Conservation (phyloP, 2,113 vertebrate genomes). For the Elephantulus edwardii region DNA sequence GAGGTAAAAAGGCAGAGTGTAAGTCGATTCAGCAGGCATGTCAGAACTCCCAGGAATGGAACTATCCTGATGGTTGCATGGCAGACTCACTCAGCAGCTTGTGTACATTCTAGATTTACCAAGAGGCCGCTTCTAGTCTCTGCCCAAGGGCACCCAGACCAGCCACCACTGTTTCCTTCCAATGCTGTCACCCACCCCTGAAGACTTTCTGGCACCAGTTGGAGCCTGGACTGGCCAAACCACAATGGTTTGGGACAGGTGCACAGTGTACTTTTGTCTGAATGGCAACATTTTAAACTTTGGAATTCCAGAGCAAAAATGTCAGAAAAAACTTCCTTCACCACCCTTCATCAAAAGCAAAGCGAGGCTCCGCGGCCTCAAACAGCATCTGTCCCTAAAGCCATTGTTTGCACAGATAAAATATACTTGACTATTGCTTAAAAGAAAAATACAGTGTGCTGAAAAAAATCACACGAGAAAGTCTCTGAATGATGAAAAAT, state of each 20-base stretch:
- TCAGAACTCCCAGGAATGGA: background rate
- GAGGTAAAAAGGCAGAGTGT: background rate
- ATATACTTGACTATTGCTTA: constrained; percentile 19
- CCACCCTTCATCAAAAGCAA: background rate
- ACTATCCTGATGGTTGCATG: background rate
- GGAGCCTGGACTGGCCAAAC: background rate
- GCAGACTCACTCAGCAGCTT: background rate
- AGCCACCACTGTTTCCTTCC: background rate
- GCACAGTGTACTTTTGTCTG: background rate
- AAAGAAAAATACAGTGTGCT: constrained; percentile 20
- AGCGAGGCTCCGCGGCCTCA: background rate
- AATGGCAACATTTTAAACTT: background rate
- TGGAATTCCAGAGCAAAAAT: background rate
- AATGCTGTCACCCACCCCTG: no score
- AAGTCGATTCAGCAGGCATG: background rate
- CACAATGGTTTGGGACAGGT: background rate
- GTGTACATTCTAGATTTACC: background rate
- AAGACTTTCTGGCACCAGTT: no score
- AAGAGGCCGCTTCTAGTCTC: background rate
- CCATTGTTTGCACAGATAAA: background rate
- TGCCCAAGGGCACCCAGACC: background rate
- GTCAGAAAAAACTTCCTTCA: background rate
- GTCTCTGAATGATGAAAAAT: constrained; percentile 12
- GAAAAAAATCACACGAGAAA: constrained; percentile 30
- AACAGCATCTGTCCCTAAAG: background rate